These are phyloP conservation scores for Agapornis canus DNA, from an alignment of 2,797 vertebrate species.

Conservation along the genomic window DNA sequence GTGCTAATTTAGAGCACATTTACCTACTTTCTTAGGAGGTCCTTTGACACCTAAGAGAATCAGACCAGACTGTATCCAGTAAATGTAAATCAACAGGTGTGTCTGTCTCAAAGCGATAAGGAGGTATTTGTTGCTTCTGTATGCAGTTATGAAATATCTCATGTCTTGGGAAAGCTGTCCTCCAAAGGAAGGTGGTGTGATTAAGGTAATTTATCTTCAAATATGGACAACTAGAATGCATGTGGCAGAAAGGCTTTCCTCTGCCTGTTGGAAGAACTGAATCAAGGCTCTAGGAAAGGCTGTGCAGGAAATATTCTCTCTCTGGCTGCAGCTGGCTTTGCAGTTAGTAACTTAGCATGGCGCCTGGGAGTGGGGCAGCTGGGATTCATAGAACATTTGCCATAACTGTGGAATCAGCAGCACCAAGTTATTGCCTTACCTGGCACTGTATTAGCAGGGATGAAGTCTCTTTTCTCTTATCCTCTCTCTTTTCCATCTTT, in stretches of 20 bases:
- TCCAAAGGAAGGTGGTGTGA: neutral
- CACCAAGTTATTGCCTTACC: conserved; percentile 50
- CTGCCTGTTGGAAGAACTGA: neutral
- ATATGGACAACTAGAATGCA: neutral
- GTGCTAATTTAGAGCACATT: neutral
- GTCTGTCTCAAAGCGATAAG: neutral
- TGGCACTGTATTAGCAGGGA: conserved; percentile 71
- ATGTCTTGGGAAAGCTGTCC: neutral
- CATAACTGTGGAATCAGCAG: neutral
- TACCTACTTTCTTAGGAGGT: neutral
- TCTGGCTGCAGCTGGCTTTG: neutral
- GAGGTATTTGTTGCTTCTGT: neutral
- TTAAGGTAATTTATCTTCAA: neutral
- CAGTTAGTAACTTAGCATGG: neutral
- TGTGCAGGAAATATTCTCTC: neutral
- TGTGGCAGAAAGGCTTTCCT: neutral
- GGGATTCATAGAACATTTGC: neutral
- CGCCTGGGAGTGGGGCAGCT: neutral
- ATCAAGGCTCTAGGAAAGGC: neutral
- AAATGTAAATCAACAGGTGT: neutral
- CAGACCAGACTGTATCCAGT: neutral
- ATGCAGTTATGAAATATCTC: neutral
- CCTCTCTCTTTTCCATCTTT: conserved; percentile 70
- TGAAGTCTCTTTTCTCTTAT: conserved; percentile 75
- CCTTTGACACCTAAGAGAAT: neutral